phyloP scores from a whole-genome alignment of 1,140 invertebrate species.

The Eueides isabella region DNA sequence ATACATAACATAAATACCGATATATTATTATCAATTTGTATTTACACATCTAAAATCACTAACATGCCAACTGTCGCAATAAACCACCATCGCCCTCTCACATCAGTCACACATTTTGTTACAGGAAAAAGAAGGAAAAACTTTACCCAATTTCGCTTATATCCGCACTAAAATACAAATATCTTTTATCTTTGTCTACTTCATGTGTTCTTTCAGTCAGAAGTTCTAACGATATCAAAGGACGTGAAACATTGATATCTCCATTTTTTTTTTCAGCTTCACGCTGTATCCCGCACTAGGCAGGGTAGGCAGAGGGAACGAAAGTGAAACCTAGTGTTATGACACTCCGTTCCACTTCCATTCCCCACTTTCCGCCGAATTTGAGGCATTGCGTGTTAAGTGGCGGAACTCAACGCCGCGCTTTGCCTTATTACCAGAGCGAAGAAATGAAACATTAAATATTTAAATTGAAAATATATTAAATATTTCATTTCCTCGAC shows the following conservation, averaged over 20 bases:
- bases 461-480: too few species aligned
- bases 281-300: not conserved
- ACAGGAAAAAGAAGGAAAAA: constrained; percentile 9
- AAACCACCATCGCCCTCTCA: not conserved
- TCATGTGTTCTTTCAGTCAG: not conserved
- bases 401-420: too few species aligned
- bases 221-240: too few species aligned
- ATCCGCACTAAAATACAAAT: not conserved
- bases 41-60: not conserved
- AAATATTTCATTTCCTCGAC: too few species aligned
- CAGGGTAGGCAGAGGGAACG: not conserved
- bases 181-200: not conserved
- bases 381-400: too few species aligned
- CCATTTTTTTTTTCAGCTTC: not conserved
- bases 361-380: too few species aligned
- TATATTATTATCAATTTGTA: not conserved
- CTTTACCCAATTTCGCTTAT: constrained; percentile 5
- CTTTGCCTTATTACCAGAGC: too few species aligned
- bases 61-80: not conserved
- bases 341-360: too few species aligned
- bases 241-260: too few species aligned
- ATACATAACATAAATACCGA: not conserved
- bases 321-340: too few species aligned
- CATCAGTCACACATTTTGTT: constrained; percentile 11
- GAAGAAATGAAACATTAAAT: too few species aligned